Base-by-base conservation (phyloP, 2,797 vertebrate genomes). In the Pempheris klunzingeri region DNA sequence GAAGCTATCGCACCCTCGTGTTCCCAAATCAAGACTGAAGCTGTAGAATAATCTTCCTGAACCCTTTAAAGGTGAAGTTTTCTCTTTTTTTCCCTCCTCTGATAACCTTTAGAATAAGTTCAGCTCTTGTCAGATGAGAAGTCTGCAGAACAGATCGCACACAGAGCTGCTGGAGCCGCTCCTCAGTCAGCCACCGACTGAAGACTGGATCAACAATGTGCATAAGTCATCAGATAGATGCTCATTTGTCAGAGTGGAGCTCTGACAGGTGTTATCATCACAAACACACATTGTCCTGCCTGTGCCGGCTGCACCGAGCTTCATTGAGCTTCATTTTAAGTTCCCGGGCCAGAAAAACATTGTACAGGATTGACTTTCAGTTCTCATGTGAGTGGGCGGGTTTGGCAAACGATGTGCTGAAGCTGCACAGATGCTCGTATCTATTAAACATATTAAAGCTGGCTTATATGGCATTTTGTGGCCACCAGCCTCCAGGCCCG, bases 371-470 rank as follows among this genome's bases (percentile, higher is more conserved):
- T 71, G 57, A 22, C 43, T 65, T 54, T 76, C 9, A 34, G 57
- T 49, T 57, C 36, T 77, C 28, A 34, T 60, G 71, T 49, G 44
- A 58, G 28, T 8, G 66, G 36, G 74, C 4, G 76, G 24, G 12
- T 66, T n/a, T 76, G 47, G 24, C 68, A 46, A 4, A 34, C 65
- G 9, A 75, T 67, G 62, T 55, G 76, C 74, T 68, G 78, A 67
- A 75, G 63, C 68, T 28, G 64, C 80, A 81, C 76, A 85, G 67
- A 87, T 79, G 81, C 53, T 84, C 32, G 11, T 36, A 52, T 78
- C 59, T 74, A 88, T 83, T 75, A 84, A 69, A 70, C 54, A 80
- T 82, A 80, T 80, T 80, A 78, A 77, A 83, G 63, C n/a, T 24
- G 64, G 66, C 4, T 81, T 78, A 32, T 7, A n/a, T 74, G 65